A percentile compares a stretch with the other conserved stretches of the same genome.
These are phyloP conservation scores for Galago senegalensis DNA, from an alignment of 2,797 vertebrate species.

Conservation along the genomic window DNA sequence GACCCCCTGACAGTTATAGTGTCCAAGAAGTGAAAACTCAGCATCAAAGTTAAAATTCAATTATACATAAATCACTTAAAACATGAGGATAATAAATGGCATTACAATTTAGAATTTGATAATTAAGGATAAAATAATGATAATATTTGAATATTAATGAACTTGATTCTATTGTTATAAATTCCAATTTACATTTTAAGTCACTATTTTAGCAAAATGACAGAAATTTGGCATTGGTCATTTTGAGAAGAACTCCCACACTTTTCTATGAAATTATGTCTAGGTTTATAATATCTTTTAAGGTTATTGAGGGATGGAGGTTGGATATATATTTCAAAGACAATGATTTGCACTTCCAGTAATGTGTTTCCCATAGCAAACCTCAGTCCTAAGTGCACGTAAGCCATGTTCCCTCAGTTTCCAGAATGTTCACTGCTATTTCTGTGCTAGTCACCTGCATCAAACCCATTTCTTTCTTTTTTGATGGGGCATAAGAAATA, in stretches of 20 bases:
- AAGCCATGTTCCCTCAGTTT: not conserved
- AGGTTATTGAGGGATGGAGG: not conserved
- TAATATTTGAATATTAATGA: not conserved
- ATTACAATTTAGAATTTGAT: not conserved
- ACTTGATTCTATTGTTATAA: not conserved
- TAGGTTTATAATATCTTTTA: not conserved
- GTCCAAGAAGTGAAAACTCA: not conserved
- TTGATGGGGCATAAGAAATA: not conserved
- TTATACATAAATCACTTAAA: not conserved
- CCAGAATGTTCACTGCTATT: not conserved
- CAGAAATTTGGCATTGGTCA: not conserved
- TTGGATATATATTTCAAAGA: not conserved
- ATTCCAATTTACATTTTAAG: not conserved
- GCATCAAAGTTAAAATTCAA: not conserved
- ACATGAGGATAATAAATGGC: not conserved
- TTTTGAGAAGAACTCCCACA: not conserved
- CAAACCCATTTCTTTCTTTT: not conserved
- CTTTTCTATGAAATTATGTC: not conserved
- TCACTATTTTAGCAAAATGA: not conserved
- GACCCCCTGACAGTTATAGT: not conserved
- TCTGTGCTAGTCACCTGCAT: not conserved
- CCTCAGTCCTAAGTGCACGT: accelerated
- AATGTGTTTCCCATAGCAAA: not conserved
- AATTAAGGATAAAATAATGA: not conserved
- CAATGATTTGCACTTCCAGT: not conserved